phyloP scores from a whole-genome alignment of 2,797 vertebrate species.

The Synanceia verrucosa region DNA sequence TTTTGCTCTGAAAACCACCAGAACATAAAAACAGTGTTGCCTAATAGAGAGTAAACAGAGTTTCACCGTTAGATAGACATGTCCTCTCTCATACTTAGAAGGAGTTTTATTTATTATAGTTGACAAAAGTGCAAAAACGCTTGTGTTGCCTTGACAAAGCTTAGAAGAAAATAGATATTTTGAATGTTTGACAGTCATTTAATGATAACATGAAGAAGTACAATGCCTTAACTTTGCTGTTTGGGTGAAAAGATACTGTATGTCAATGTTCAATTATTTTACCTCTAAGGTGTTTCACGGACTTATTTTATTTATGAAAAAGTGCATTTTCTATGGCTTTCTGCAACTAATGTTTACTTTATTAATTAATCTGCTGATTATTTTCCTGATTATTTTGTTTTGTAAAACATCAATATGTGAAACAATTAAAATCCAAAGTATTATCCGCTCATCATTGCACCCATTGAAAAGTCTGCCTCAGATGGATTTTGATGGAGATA shows the following conservation, averaged over 20 bases:
- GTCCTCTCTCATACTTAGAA: neutral
- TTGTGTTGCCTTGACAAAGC: neutral
- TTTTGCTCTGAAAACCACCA: neutral
- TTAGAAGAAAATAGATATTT: neutral
- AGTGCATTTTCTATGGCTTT: rapidly evolving
- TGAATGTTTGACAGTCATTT: neutral
- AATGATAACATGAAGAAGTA: neutral
- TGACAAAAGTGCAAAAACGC: too few species aligned
- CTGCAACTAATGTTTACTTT: neutral
- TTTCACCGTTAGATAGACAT: conserved; percentile 5
- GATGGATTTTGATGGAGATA: neutral
- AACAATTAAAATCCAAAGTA: neutral
- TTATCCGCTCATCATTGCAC: too few species aligned
- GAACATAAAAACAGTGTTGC: neutral
- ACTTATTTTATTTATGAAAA: neutral
- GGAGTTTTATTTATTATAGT: neutral
- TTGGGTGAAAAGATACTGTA: neutral
- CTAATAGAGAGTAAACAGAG: neutral
- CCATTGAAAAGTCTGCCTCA: neutral
- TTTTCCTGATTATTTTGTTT: neutral
- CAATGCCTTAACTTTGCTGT: neutral
- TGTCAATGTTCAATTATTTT: neutral
- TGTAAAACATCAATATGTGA: neutral
- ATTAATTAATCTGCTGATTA: too few species aligned
- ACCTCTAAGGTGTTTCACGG: neutral